Conservation (phyloP, 2,113 vertebrate genomes). For the Zapornia atra region DNA sequence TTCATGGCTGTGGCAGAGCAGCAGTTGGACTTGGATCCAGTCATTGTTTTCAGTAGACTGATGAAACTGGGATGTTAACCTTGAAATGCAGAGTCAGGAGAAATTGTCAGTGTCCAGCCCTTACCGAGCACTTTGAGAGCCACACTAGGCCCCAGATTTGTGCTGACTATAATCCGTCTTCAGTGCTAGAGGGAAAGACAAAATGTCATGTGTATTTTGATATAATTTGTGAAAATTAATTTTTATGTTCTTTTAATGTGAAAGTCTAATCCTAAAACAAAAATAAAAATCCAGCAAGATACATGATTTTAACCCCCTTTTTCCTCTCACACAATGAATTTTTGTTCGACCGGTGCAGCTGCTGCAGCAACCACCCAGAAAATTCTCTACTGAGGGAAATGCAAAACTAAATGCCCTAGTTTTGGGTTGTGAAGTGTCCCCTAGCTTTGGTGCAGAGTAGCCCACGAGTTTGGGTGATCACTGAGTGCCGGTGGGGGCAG, state of each 20-base stretch:
- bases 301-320: not conserved
- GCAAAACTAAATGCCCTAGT: conserved; percentile 61
- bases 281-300: not conserved
- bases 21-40: not conserved
- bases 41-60: not conserved
- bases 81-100: not conserved
- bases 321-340: not conserved
- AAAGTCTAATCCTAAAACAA: not conserved
- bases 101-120: not conserved
- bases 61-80: not conserved
- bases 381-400: conserved; percentile 47
- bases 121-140: not conserved
- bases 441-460: too few species aligned
- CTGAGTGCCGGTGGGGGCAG: too few species aligned
- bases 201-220: not conserved
- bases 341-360: conserved; percentile 46
- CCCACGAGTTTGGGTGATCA: too few species aligned
- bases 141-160: not conserved
- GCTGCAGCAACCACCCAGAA: conserved; percentile 23
- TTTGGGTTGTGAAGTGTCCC: conserved; percentile 58
- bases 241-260: not conserved
- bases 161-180: not conserved
- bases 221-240: not conserved
- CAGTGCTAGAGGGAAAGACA: not conserved
- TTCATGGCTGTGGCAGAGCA: not conserved